Evolutionary conservation across 2,797 vertebrate species (phyloP).

Genomic region (Etheostoma nigrum): DNA sequence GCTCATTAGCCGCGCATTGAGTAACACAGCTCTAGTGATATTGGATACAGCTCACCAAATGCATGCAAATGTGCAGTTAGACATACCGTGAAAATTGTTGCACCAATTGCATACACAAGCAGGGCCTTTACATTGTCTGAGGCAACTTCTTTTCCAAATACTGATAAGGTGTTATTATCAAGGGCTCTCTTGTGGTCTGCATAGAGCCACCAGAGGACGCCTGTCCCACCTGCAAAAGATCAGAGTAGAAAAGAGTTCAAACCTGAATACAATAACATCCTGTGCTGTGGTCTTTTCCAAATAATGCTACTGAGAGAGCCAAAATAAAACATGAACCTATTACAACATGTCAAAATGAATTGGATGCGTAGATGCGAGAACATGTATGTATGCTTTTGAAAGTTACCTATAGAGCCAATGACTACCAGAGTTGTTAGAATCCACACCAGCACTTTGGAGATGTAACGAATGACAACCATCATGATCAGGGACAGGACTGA

Average conservation of each 20-base stretch:
- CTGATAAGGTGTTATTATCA: constrained; percentile 68
- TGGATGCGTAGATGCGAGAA: too few species aligned
- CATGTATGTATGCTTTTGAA: background rate
- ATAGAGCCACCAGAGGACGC: constrained; percentile 96
- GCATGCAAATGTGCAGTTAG: background rate
- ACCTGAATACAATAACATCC: background rate
- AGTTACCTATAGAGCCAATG: constrained; percentile 93
- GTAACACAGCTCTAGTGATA: too few species aligned
- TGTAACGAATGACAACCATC: constrained; percentile 98
- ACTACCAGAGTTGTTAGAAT: constrained; percentile 93
- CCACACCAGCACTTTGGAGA: constrained; percentile 95
- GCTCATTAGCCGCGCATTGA: too few species aligned
- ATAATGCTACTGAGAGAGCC: background rate
- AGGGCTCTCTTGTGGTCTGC: constrained; percentile 87
- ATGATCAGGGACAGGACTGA: constrained; percentile 95
- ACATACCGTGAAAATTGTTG: constrained; percentile 94
- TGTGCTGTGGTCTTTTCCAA: background rate
- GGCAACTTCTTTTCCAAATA: constrained; percentile 88
- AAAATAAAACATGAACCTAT: background rate
- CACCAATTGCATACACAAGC: constrained; percentile 92
- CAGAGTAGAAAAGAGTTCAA: constrained; percentile 4
- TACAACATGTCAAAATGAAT: background rate
- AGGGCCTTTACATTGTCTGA: constrained; percentile 93
- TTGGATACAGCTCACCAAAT: background rate
- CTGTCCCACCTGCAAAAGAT: constrained; percentile 88